Conservation (phyloP, 2,113 vertebrate species). For the rabbit (Oryctolagus cuniculus) region mOryCun1.1 NC_091437.1:55265501-55266000, state of each 20-base stretch:
- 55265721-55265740: not conserved
- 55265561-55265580: not conserved
- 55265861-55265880: slow-evolving; percentile 46
- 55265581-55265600: not conserved
- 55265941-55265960: slow-evolving; percentile 24
- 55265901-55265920: slow-evolving; percentile 66
- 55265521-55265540: not conserved
- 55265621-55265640: not conserved
- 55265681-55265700: not conserved
- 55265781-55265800: slow-evolving; percentile 72
- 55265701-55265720: not conserved
- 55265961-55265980: not conserved
- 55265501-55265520: not conserved
- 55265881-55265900: slow-evolving; percentile 30
- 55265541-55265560: not conserved
- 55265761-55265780: slow-evolving; percentile 42
- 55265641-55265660: not conserved
- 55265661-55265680: not conserved
- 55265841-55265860: slow-evolving; percentile 77
- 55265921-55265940: not conserved
- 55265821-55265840: slow-evolving; percentile 77
- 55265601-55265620: too few relatives aligned
- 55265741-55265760: slow-evolving; percentile 53
- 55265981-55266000: not conserved
- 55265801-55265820: slow-evolving; percentile 75